A percentile compares a stretch with the other conserved stretches of the same genome.
Evolutionary conservation across 92 coral and sea anemone species (phyloP).

Genomic region (Umimayanthus chanpuru): DNA sequence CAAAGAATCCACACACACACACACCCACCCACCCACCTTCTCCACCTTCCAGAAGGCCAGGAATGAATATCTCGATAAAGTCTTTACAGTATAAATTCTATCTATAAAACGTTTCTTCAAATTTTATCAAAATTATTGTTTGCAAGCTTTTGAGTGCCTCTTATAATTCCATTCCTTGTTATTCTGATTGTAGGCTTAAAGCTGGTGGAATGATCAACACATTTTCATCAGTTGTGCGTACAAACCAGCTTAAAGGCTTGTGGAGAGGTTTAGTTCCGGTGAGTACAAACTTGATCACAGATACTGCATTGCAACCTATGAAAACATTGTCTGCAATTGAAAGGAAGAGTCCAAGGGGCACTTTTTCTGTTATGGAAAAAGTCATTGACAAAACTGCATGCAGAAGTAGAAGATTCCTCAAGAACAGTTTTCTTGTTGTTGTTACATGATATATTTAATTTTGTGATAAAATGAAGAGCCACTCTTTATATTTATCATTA

Average conservation of each 20-base stretch:
- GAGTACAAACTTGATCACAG: slow-evolving; percentile 33
- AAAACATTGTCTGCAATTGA: background rate
- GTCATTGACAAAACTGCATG: too few species aligned
- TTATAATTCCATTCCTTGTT: background rate
- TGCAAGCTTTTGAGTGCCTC: background rate
- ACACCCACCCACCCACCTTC: too few species aligned
- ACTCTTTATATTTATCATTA: too few species aligned
- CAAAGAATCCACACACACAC: too few species aligned
- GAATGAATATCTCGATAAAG: too few species aligned
- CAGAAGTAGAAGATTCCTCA: too few species aligned
- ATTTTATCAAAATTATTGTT: too few species aligned
- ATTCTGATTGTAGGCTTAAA: slow-evolving; percentile 42
- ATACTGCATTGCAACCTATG: background rate
- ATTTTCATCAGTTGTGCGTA: slow-evolving; percentile 75
- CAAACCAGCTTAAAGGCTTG: slow-evolving; percentile 77
- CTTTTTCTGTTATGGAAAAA: background rate
- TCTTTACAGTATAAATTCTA: background rate
- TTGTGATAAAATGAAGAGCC: too few species aligned
- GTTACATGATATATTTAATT: too few species aligned
- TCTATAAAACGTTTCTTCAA: too few species aligned
- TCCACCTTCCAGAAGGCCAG: too few species aligned
- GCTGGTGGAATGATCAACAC: slow-evolving; percentile 75
- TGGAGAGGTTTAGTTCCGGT: slow-evolving; percentile 97
- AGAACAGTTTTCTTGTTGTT: too few species aligned
- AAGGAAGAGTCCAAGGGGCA: background rate